Evolutionary conservation across 2,888 invertebrate species (phyloP).

Genomic region (Pseudeuparius sepicola): DNA sequence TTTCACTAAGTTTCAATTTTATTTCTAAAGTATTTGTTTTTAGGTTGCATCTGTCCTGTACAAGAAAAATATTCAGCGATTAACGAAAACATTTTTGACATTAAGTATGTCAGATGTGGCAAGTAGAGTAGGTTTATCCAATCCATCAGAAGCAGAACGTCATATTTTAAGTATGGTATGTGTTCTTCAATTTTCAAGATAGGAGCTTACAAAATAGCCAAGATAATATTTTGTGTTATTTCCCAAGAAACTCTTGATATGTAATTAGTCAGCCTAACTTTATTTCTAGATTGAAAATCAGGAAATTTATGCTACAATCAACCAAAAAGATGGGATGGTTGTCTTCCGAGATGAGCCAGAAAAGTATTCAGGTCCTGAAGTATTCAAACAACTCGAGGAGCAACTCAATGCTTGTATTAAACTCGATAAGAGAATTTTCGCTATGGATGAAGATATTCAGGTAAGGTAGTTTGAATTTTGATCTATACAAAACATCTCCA

Average conservation of each 20-base stretch:
- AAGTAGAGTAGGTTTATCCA: constrained; percentile 74
- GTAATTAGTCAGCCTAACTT: no score
- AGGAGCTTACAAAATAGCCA: no score
- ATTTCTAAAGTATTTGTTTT: no score
- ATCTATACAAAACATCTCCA: no score
- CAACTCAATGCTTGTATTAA: constrained; percentile 80
- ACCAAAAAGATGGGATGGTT: constrained; percentile 97
- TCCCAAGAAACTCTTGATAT: no score
- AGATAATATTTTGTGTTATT: no score
- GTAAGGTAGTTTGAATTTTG: no score
- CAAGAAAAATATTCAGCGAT: constrained; percentile 91
- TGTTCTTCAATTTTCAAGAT: no score
- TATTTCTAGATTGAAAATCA: constrained; percentile 79
- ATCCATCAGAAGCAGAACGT: constrained; percentile 81
- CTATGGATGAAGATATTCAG: constrained; percentile 92
- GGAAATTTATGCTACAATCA: constrained; percentile 93
- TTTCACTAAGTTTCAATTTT: no score
- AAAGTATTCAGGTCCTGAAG: constrained; percentile 83
- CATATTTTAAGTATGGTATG: constrained; percentile 91
- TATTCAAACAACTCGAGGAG: constrained; percentile 77
- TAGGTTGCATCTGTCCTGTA: constrained; percentile 82
- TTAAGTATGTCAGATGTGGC: constrained; percentile 83
- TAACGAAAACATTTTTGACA: constrained; percentile 91
- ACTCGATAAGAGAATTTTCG: constrained; percentile 76
- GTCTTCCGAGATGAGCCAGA: constrained; percentile 93